A percentile compares a stretch with the other conserved stretches of the same genome.
Evolutionary conservation across 35 echinoderm and acorn worm genomes (phyloP).

Genomic region (Ptychodera flava): DNA sequence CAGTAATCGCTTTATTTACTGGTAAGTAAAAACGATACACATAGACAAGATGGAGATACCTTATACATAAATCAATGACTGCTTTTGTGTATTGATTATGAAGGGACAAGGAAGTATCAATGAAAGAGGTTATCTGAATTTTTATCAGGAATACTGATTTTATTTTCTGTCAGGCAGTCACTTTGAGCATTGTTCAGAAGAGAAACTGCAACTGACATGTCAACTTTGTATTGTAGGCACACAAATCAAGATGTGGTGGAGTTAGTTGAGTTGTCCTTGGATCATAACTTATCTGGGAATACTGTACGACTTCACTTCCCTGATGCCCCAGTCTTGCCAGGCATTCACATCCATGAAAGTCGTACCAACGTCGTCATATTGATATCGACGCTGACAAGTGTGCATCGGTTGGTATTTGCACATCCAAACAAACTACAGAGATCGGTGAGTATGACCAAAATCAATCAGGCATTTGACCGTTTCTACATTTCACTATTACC

Average conservation of each 20-base stretch:
- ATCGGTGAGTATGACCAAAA: constrained; percentile 34
- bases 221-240: constrained; percentile 45
- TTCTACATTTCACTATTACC: no score
- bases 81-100: background rate
- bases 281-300: constrained; percentile 86
- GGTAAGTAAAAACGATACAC: constrained; percentile 26
- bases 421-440: constrained; percentile 75
- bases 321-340: constrained; percentile 66
- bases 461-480: no score
- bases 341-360: constrained; percentile 80
- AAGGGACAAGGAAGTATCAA: background rate
- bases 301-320: constrained; percentile 71
- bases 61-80: background rate
- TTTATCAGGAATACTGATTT: background rate
- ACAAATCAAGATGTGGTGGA: constrained; percentile 72
- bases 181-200: background rate
- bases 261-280: constrained; percentile 66
- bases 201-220: background rate
- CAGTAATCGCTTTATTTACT: constrained; percentile 62
- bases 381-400: constrained; percentile 75
- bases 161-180: background rate
- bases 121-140: background rate
- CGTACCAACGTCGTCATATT: constrained; percentile 72
- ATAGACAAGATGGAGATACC: background rate
- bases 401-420: constrained; percentile 64